phyloP scores from a whole-genome alignment of 2,113 vertebrate genomes.

The Thryonomys swinderianus region DNA sequence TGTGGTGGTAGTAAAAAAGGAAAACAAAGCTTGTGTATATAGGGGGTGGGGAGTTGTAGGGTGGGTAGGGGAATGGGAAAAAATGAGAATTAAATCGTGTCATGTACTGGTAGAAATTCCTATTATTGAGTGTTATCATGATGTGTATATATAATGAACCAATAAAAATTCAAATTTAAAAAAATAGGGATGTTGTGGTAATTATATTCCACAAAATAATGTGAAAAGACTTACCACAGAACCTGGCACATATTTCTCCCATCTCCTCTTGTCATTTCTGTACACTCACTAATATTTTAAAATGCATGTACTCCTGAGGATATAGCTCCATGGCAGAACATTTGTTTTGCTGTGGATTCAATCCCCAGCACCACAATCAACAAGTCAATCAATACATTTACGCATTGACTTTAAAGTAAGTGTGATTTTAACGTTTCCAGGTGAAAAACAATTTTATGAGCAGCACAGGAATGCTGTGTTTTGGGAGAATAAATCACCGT shows the following conservation, averaged over 20 bases:
- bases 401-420: not conserved
- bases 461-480: not conserved
- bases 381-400: not conserved
- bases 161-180: no score
- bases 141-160: no score
- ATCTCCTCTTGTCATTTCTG: constrained; percentile 3
- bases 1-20: no score
- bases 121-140: no score
- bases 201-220: not conserved
- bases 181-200: not conserved
- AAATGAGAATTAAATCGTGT: no score
- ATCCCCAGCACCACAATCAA: not conserved
- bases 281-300: constrained; percentile 17
- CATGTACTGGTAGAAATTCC: no score
- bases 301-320: not conserved
- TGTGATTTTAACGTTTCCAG: not conserved
- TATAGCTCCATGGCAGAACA: not conserved
- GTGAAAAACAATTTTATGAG: not conserved
- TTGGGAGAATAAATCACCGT: not conserved
- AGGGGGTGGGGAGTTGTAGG: no score
- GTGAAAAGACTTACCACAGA: constrained; percentile 1
- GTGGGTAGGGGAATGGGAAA: no score
- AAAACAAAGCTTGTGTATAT: no score
- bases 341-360: not conserved
- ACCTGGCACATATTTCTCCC: not conserved